Evolutionary conservation across 2,113 vertebrate genomes (phyloP), one percentile per base, ranked within the genome.

Genomic region (Periophthalmodon schlosseri): DNA sequence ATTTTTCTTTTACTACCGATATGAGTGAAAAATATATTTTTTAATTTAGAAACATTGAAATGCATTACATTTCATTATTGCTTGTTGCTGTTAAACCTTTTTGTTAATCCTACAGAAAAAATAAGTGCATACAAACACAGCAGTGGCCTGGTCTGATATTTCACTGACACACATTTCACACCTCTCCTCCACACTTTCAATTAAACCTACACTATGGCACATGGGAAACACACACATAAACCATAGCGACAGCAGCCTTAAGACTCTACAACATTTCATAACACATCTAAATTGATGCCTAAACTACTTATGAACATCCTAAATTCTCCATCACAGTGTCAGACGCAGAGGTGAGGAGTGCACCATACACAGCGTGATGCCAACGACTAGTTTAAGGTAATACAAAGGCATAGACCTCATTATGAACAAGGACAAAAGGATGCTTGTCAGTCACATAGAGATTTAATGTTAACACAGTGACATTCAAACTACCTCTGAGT

Each of bases 131-230:
- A 8, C 79, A 72, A 77, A 79, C 74, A 83, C 78, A 75, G 69
- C 80, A 68, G 39, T 24, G 12, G 56, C 58, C 13, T 46, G 68
- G 44, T 75, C 73, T 80, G 78, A 1, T 28, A 3, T 28, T 28
- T 28, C 28, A 28, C 83, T 75, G 73, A 87, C 79, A 72, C 61
- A 12, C 47, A 85, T 87, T 87, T 87, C 79, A 87, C 88, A 88
- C 78, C 18, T 84, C 79, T 79, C 70, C 73, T 80, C 60, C 52
- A 76, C 80, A 78, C 71, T 86, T 82, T 87, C 74, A 86, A 85
- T 90, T 87, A 88, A 82, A 84, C 18, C 76, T 71, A 69, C 76
- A 72, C 70, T 57, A 67, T 79, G 12, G 58, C 84, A 28, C 76
- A 10, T 75, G 28, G 78, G 84, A 77, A 83, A 66, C 75, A 74